Evolutionary conservation across 2,888 invertebrate species (phyloP), one percentile per base, ranked within the genome.

Genomic region (Norana najaformis): DNA sequence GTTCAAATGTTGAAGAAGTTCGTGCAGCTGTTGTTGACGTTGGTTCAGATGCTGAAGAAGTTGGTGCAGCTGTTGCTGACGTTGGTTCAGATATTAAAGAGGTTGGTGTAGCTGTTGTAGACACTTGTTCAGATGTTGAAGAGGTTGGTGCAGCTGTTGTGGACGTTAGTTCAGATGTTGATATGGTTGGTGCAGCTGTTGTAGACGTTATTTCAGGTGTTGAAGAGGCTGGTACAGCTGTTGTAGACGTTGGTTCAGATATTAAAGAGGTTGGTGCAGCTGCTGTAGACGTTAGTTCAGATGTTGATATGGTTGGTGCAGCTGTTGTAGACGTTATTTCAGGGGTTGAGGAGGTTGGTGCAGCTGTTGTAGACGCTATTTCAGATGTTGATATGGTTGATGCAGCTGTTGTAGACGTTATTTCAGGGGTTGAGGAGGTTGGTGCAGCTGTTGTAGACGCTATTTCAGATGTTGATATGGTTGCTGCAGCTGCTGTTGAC

Each of bases 331-430:
- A 37, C 23, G 89, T 89, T 37, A 38, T 83, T 89, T n/a, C n/a
- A n/a, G n/a, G n/a, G n/a, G n/a, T n/a, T n/a, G n/a, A n/a, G n/a
- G n/a, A n/a, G n/a, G n/a, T n/a, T n/a, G n/a, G n/a, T n/a, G 89
- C 5, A 37, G 23, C 85, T 38, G 85, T 89, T 14, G 89, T 85
- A 38, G 38, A 41, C 37, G 69, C 6, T 88, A 35, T 13, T 13
- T 53, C 53, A n/a, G n/a, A n/a, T n/a, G n/a, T n/a, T n/a, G 88
- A 88, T 11, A 53, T 53, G 14, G 88, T 34, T 88, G 90, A 20
- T 88, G 69, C 13, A 35, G 88, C 85, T 90, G 88, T 90, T 35
- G 88, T 36, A 34, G 35, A 18, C 34, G 89, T 47, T 39, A 39
- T 14, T 89, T n/a, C n/a, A n/a, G 89, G 20, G 18, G 6, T 20